phyloP scores from a whole-genome alignment of 1,140 invertebrate species.

The Microplitis mediator region DNA sequence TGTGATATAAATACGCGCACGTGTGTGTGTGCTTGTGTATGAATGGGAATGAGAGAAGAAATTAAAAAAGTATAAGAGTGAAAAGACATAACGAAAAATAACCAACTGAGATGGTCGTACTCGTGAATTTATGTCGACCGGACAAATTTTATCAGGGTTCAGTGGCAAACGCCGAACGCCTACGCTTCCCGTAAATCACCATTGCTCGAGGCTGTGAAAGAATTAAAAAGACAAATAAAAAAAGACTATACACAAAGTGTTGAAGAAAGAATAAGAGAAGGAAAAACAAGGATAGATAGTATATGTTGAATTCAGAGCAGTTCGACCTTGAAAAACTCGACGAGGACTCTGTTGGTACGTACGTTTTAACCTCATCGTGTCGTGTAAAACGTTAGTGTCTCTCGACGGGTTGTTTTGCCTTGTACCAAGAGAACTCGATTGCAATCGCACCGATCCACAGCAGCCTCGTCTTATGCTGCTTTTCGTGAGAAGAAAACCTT shows the following conservation, averaged over 20 bases:
- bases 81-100: background rate
- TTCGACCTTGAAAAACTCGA: conserved; percentile 17
- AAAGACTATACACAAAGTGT: background rate
- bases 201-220: conserved; percentile 4
- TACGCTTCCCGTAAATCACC: conserved; percentile 57
- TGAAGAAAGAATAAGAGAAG: background rate
- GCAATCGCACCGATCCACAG: conserved; percentile 27
- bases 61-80: conserved; percentile 2
- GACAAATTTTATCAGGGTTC: conserved; percentile 63
- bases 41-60: background rate
- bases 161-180: conserved; percentile 60
- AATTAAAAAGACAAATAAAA: background rate
- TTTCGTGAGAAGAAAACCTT: conserved; percentile 28
- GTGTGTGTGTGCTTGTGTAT: no score
- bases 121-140: conserved; percentile 59
- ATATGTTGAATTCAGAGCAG: conserved; percentile 13
- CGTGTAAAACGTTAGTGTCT: conserved; percentile 20
- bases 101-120: conserved; percentile 38
- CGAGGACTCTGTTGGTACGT: conserved; percentile 9
- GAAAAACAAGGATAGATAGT: background rate
- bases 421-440: conserved; percentile 31
- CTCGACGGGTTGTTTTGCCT: conserved; percentile 22
- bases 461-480: background rate
- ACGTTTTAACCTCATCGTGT: background rate
- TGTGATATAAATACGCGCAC: conserved; percentile 10